These are phyloP conservation scores for Drosophila histrio DNA, from an alignment of 2,888 invertebrate genomes.

Conservation along the genomic window DNA sequence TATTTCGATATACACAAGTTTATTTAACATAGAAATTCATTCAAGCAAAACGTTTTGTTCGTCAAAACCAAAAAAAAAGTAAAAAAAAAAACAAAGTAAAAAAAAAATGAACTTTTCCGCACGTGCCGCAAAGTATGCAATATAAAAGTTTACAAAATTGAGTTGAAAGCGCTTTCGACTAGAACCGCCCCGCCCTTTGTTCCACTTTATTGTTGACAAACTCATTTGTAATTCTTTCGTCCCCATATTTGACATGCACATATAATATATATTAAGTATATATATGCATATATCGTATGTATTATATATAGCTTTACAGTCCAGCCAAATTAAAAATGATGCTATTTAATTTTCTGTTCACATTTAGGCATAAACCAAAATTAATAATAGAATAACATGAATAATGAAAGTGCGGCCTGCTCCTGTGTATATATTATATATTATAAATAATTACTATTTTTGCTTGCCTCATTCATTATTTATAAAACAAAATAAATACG, in stretches of 20 bases:
- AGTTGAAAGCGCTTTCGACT: constrained; percentile 36
- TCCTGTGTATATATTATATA: constrained; percentile 36
- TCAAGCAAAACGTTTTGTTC: constrained; percentile 12
- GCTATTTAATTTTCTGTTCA: constrained; percentile 42
- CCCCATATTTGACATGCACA: constrained; percentile 35
- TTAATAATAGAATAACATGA: constrained; percentile 42
- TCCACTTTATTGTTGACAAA: constrained; percentile 36
- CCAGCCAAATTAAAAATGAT: constrained; percentile 55
- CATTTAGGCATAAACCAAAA: constrained; percentile 44
- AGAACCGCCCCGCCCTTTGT: constrained; percentile 27
- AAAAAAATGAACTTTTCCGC: constrained; percentile 21
- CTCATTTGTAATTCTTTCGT: constrained; percentile 50
- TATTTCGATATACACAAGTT: constrained; percentile 31
- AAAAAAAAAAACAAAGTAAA: background rate
- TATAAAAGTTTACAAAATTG: constrained; percentile 48
- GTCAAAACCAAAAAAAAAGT: background rate
- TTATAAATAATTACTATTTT: constrained; percentile 44
- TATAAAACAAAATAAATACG: constrained; percentile 28
- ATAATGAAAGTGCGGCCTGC: constrained; percentile 40
- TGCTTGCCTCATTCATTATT: constrained; percentile 48
- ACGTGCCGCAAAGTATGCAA: constrained; percentile 48
- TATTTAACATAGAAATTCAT: constrained; percentile 31
- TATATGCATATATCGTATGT: constrained; percentile 20
- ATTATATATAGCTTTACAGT: constrained; percentile 28
- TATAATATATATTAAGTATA: constrained; percentile 1